Evolutionary conservation across 2,888 invertebrate species (phyloP), one percentile per base, ranked within the genome.

Genomic region (Rhamphomyia laevipes): DNA sequence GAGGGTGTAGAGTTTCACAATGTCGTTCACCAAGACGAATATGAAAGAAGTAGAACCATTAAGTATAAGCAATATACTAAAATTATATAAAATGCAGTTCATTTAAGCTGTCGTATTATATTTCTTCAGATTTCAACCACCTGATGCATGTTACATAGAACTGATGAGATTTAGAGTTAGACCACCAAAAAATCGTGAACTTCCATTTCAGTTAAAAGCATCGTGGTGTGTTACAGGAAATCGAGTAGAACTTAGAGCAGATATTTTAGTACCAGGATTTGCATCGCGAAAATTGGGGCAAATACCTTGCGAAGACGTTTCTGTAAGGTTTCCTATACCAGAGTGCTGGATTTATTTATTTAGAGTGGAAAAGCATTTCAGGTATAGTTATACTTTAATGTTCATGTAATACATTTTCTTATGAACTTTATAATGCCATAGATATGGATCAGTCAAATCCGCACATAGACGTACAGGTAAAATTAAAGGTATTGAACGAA

Each of bases 261-360:
- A 99, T 70, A 87, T 93, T 57, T 75, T 97, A 64, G 96, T 99
- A 48, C 96, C 97, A 1, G 96, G 95, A 35, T 97, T 95, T 71
- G 90, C 94, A 47, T 94, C 94, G 50, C 82, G 95, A 59, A 92
- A 93, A 72, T 77, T 94, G 55, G 93, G 95, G 1, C 95, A 96
- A 73, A 86, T 92, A 59, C 95, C 95, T 30, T 96, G 95, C 73
- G 94, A 96, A 73, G 96, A 99, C 73, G 96, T 99, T 30, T 84
- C 88, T 70, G 86, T 99, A 49, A 78, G 91, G 48, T 90, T 99
- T 70, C 97, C 97, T 13, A 92, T 99, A 61, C 99, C 99, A 17
- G 97, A 99, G 73, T 90, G 92, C 65, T 99, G 99, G 99, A 96
- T 99, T 64, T 99, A 99, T 72, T 76, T 97, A 64, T 99, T 99